Conservation (phyloP, 1,140 invertebrate species). For the Centruroides vittatus region DNA sequence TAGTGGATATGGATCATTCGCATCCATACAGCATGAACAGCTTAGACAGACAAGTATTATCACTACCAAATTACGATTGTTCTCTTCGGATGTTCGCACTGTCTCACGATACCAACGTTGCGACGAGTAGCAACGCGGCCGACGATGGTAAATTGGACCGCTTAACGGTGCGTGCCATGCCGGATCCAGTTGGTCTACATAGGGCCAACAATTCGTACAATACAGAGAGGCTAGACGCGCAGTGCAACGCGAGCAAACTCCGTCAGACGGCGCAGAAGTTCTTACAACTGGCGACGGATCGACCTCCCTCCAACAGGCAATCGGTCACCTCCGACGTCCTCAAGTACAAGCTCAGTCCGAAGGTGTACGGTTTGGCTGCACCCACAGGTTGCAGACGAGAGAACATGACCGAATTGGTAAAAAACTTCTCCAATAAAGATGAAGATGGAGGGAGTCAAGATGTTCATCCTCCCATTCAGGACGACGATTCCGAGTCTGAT, state of each 20-base stretch:
- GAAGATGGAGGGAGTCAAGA: slow-evolving; percentile 22
- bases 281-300: slow-evolving; percentile 21
- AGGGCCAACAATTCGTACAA: slow-evolving; percentile 3
- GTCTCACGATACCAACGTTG: too few species aligned
- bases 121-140: background rate
- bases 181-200: slow-evolving; percentile 27
- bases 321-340: background rate
- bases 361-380: slow-evolving; percentile 16
- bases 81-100: too few species aligned
- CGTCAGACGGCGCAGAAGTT: slow-evolving; percentile 27
- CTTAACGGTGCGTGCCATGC: slow-evolving; percentile 38
- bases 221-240: slow-evolving; percentile 12
- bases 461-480: slow-evolving; percentile 21
- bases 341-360: slow-evolving; percentile 13
- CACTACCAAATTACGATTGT: background rate
- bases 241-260: slow-evolving; percentile 21
- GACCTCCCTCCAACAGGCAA: background rate
- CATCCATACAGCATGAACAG: slow-evolving; percentile 28
- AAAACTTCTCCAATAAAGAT: background rate
- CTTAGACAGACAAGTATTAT: slow-evolving; percentile 12
- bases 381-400: slow-evolving; percentile 11
- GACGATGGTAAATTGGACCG: slow-evolving; percentile 15
- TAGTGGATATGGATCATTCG: slow-evolving; percentile 54
- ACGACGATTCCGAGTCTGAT: slow-evolving; percentile 19
- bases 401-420: slow-evolving; percentile 1